Evolutionary conservation across 2,113 vertebrate genomes (phyloP).

Genomic region (Eurypyga helias): DNA sequence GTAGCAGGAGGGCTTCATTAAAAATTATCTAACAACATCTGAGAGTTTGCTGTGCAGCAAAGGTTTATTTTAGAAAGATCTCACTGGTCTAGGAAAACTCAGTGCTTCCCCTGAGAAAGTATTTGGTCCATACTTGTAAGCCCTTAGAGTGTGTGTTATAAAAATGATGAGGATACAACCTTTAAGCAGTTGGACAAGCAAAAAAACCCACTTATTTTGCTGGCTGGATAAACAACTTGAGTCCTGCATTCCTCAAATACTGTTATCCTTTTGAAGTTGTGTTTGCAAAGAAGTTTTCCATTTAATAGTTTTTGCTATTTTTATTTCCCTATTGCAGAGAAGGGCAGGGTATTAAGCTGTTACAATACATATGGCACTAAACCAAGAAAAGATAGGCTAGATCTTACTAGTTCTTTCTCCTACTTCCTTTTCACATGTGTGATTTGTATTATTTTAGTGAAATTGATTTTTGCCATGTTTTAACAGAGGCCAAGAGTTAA

Average conservation of each 20-base stretch:
- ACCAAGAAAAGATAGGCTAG: neutral
- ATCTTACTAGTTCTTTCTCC: neutral
- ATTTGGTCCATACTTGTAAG: neutral
- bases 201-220: neutral
- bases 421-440: neutral
- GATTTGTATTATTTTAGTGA: neutral
- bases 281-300: neutral
- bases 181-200: neutral
- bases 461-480: neutral
- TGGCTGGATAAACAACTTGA: neutral
- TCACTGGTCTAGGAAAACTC: neutral
- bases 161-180: neutral
- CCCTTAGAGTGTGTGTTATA: neutral
- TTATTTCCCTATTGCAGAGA: neutral
- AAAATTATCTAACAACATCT: neutral
- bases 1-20: neutral
- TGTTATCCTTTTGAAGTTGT: neutral
- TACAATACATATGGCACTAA: neutral
- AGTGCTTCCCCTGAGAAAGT: neutral
- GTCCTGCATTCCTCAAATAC: neutral
- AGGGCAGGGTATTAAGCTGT: neutral
- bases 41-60: neutral
- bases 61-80: neutral
- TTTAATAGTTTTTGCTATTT: neutral
- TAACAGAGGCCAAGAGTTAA: neutral